Evolutionary conservation across 2,797 vertebrate species (phyloP), one percentile per base, ranked within the genome.

Genomic region (Todus mexicanus): DNA sequence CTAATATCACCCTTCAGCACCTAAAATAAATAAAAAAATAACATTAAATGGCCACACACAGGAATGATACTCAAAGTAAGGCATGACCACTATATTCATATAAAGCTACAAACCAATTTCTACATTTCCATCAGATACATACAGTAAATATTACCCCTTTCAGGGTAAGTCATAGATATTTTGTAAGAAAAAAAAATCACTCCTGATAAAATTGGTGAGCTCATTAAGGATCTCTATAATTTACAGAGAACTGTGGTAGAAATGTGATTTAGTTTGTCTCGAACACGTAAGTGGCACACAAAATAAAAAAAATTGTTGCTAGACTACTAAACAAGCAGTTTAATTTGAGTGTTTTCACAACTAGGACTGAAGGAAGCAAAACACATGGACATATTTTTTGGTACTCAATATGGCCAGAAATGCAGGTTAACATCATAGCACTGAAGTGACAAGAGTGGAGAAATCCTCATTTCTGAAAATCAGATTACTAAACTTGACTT

Each of bases 1-100:
- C 99, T 98, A 87, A 99, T 99, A 92, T 99, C 99, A 18, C 99
- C 99, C 95, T 99, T 99, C 95, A 99, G 92, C 69, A 99, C 99
- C 99, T 99, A 95, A 50, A 97, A 96, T 47, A 42, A 95, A 85
- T 8, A 86, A 83, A 85, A 59, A 87, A 68, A 66, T 43, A 68
- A 60, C 20, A 60, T 0, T 12, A 77, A 56, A 45, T 71, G 42
- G 83, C 12, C 23, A 21, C 2, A 11, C 42, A 76, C 2, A 56
- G 21, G 71, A 85, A 51, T 54, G 79, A 60, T 51, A 82, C 4
- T 65, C 47, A 37, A 18, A 57, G 15, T 65, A 53, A 56, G 35
- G 35, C 38, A 88, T 13, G 11, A 3, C 42, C 45, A n/a, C 3
- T 5, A 23, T 17, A 43, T 27, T 75, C 57, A 29, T 14, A 82